Evolutionary conservation across 2,113 vertebrate species (phyloP).

Genomic region (Ahaetulla prasina): DNA sequence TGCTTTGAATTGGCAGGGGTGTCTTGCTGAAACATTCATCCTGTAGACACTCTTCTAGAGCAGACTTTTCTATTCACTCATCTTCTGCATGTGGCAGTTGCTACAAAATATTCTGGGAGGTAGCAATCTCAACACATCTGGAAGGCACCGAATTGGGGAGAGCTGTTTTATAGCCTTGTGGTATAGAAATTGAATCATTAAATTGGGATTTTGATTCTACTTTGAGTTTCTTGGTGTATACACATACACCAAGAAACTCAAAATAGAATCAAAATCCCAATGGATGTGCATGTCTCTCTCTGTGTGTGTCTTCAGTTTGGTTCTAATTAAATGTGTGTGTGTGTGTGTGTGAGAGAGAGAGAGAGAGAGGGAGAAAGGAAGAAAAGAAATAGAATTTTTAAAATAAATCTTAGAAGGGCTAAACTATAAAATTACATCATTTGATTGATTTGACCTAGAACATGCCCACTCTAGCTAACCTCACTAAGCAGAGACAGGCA

Average conservation of each 20-base stretch:
- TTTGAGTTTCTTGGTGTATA: not conserved
- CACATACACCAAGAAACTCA: too few relatives aligned
- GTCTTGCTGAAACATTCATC: not conserved
- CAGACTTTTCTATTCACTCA: not conserved
- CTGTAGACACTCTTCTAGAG: not conserved
- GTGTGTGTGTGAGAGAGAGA: not conserved
- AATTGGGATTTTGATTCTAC: not conserved
- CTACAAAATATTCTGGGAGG: not conserved
- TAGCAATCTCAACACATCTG: not conserved
- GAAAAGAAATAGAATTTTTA: not conserved
- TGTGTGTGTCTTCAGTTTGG: not conserved
- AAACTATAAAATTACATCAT: not conserved
- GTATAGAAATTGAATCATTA: not conserved
- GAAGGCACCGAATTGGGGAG: not conserved
- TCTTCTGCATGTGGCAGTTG: not conserved
- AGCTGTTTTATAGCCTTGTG: not conserved
- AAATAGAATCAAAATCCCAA: too few relatives aligned
- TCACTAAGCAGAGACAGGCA: not conserved
- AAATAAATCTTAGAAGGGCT: not conserved
- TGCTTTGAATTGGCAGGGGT: not conserved
- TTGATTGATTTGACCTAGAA: not conserved
- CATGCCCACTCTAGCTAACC: not conserved
- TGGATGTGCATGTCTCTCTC: not conserved
- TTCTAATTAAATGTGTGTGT: not conserved
- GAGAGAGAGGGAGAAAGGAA: too few relatives aligned